Evolutionary conservation across 2,113 vertebrate genomes (phyloP).

Genomic region (Neomonachus schauinslandi): DNA sequence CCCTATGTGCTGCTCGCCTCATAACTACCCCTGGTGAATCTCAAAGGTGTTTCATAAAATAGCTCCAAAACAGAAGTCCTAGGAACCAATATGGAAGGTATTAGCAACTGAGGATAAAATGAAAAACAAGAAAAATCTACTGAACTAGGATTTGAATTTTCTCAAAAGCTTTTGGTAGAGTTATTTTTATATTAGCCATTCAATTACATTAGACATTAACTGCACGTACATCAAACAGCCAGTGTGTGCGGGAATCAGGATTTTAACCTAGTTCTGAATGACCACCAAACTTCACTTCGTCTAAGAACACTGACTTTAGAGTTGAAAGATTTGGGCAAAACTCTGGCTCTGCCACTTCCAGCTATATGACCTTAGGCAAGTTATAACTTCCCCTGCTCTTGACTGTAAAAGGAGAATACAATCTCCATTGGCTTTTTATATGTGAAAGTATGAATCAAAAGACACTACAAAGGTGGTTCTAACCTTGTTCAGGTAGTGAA

Average conservation of each 20-base stretch:
- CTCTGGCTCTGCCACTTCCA: neutral
- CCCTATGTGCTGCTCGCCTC: neutral
- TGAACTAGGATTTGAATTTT: neutral
- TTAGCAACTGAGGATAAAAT: neutral
- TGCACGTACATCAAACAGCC: neutral
- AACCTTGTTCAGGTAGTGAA: neutral
- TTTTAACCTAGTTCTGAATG: neutral
- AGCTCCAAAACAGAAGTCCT: constrained; percentile 24
- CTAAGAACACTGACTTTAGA: neutral
- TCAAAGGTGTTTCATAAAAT: neutral
- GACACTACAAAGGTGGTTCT: neutral
- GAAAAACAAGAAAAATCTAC: neutral
- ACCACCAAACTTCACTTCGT: neutral
- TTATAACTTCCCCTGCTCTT: neutral
- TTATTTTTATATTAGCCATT: neutral
- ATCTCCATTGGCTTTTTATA: neutral
- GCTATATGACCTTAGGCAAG: neutral
- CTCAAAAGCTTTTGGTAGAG: neutral
- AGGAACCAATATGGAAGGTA: neutral
- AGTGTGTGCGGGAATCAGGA: neutral
- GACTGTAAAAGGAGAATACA: neutral
- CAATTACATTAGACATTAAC: neutral
- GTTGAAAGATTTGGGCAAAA: neutral
- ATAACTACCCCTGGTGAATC: neutral
- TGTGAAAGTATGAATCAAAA: neutral